These are phyloP conservation scores for Hippopotamyrus pictus DNA, from an alignment of 2,797 vertebrate genomes.

Conservation along the genomic window DNA sequence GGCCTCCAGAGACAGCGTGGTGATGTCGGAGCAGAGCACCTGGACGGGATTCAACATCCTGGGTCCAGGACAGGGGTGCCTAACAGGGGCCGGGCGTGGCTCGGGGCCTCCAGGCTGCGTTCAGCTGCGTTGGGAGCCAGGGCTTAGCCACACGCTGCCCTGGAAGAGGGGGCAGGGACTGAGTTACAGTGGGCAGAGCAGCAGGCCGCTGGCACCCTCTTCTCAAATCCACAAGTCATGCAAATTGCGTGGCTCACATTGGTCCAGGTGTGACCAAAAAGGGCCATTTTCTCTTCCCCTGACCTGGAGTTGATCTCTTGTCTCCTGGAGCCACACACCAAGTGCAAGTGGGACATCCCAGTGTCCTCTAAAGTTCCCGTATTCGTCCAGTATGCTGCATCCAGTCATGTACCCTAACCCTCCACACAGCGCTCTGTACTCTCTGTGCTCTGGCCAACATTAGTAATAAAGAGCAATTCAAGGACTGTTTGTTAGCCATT, in stretches of 20 bases:
- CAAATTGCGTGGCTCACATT: neutral
- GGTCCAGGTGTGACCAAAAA: neutral
- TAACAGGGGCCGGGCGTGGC: slow-evolving; percentile 38
- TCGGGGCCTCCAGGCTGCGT: slow-evolving; percentile 65
- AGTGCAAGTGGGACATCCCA: neutral
- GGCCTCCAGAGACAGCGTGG: slow-evolving; percentile 70
- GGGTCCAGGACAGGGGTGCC: slow-evolving; percentile 62
- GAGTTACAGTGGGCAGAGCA: slow-evolving; percentile 52
- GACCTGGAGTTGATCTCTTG: neutral
- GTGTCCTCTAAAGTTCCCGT: neutral
- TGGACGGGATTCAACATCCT: slow-evolving; percentile 73
- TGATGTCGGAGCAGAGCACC: slow-evolving; percentile 73
- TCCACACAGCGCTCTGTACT: neutral
- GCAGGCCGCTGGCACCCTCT: neutral
- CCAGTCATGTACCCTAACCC: neutral
- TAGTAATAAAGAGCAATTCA: neutral
- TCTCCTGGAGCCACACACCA: slow-evolving; percentile 11
- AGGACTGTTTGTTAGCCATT: neutral
- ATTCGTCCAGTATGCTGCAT: neutral
- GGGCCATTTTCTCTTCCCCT: neutral
- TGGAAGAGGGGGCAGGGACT: slow-evolving; percentile 59
- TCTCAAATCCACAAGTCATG: slow-evolving; percentile 19
- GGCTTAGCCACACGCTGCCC: slow-evolving; percentile 65
- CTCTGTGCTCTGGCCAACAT: neutral
- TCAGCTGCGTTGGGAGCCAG: slow-evolving; percentile 27